Percentiles rank a stretch among this genome's conserved stretches.
phyloP scores from a whole-genome alignment of 2,888 invertebrate genomes.

The Apocheima hispidaria region DNA sequence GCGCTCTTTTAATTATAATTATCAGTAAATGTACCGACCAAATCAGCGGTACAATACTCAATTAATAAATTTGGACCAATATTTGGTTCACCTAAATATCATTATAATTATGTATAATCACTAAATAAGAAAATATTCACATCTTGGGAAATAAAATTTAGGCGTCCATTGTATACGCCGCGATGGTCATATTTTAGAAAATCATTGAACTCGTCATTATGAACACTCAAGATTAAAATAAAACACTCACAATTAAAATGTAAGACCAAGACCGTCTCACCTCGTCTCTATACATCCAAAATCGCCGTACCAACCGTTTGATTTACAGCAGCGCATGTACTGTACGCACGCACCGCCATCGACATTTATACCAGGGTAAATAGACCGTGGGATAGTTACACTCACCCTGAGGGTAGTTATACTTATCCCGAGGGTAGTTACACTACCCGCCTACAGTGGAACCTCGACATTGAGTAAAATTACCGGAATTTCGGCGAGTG shows the following conservation, averaged over 20 bases:
- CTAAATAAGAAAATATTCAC: too few species aligned
- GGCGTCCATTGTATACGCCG: too few species aligned
- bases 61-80: too few species aligned
- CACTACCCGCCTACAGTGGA: constrained; percentile 8
- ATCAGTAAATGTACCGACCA: too few species aligned
- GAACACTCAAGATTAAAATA: too few species aligned
- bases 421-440: constrained; percentile 7
- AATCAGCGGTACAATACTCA: too few species aligned
- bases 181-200: too few species aligned
- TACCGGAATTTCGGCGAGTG: constrained; percentile 1
- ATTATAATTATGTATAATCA: too few species aligned
- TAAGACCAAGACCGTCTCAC: neutral
- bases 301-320: constrained; percentile 24
- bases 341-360: constrained; percentile 30
- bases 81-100: too few species aligned
- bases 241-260: neutral
- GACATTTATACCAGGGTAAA: constrained; percentile 31
- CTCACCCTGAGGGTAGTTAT: constrained; percentile 5
- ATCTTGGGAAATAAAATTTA: too few species aligned
- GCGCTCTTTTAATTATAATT: too few species aligned
- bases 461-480: constrained; percentile 15
- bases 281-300: constrained; percentile 17
- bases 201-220: too few species aligned
- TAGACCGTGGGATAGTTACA: constrained; percentile 32
- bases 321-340: constrained; percentile 26